Evolutionary conservation across 2,113 vertebrate genomes (phyloP).

Genomic region (Callocephalon fimbriatum): DNA sequence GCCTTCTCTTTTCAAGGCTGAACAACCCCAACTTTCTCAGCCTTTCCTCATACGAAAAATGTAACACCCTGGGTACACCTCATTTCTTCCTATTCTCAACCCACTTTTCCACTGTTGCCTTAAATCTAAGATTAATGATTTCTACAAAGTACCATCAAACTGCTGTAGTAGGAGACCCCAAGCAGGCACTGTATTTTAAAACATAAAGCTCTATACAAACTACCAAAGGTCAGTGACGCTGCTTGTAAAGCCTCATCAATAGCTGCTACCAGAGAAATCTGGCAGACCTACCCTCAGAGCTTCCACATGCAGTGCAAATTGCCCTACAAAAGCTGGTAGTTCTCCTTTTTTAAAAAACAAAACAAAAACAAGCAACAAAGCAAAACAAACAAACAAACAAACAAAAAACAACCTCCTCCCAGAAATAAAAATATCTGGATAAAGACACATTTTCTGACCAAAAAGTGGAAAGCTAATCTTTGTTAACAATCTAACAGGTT

Average conservation of each 20-base stretch:
- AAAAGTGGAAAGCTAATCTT: not conserved
- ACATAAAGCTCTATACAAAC: not conserved
- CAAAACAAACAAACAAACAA: not conserved
- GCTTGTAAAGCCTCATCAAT: not conserved
- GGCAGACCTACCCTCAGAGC: not conserved
- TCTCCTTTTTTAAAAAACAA: not conserved
- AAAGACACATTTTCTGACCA: not conserved
- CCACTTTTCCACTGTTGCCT: not conserved
- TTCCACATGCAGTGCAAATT: not conserved
- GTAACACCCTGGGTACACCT: not conserved
- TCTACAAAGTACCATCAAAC: not conserved
- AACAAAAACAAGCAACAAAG: not conserved
- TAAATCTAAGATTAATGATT: not conserved
- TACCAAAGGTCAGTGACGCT: not conserved
- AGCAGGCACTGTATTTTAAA: not conserved
- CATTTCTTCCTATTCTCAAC: not conserved
- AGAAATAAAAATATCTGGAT: not conserved
- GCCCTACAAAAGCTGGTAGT: not conserved
- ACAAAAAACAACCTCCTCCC: accelerated
- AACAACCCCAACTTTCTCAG: not conserved
- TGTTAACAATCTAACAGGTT: not conserved
- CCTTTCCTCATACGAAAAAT: not conserved
- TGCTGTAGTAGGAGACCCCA: not conserved
- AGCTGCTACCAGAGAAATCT: not conserved
- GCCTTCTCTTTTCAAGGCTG: not conserved